Evolutionary conservation across 2,888 invertebrate genomes (phyloP).

Genomic region (Charanyca ferruginea): DNA sequence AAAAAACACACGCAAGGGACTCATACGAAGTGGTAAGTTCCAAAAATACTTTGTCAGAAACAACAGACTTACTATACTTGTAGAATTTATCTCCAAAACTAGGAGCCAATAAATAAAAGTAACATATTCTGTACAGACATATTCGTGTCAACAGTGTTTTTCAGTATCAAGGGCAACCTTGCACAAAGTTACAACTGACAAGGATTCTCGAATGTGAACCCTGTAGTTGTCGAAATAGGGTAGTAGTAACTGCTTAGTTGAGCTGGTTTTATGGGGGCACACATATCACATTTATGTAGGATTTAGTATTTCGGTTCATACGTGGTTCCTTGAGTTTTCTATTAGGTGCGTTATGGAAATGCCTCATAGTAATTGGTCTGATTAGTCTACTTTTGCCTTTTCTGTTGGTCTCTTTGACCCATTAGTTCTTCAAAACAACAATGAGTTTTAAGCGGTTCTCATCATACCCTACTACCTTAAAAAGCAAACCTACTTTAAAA

Average conservation of each 20-base stretch:
- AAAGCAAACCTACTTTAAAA: too few relatives aligned
- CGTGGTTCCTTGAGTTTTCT: conserved; percentile 2
- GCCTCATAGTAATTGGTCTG: too few relatives aligned
- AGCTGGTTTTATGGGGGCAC: background rate
- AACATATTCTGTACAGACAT: conserved; percentile 29
- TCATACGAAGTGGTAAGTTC: too few relatives aligned
- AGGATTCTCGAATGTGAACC: background rate
- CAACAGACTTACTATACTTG: background rate
- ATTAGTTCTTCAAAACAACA: too few relatives aligned
- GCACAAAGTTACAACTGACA: background rate
- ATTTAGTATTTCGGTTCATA: conserved; percentile 32
- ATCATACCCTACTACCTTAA: too few relatives aligned
- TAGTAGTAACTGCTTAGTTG: background rate
- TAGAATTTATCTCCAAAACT: conserved; percentile 6
- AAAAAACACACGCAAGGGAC: too few relatives aligned
- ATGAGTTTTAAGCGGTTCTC: too few relatives aligned
- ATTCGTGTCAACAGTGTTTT: conserved; percentile 38
- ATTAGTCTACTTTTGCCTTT: too few relatives aligned
- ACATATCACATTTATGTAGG: conserved; percentile 3
- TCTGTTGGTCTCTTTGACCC: too few relatives aligned
- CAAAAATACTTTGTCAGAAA: background rate
- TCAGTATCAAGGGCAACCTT: conserved; percentile 25
- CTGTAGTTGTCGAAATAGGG: fast-evolving
- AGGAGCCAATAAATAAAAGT: conserved; percentile 45
- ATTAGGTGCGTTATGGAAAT: background rate